These are phyloP conservation scores for Galeruca laticollis DNA, from an alignment of 2,888 invertebrate genomes.

Conservation along the genomic window DNA sequence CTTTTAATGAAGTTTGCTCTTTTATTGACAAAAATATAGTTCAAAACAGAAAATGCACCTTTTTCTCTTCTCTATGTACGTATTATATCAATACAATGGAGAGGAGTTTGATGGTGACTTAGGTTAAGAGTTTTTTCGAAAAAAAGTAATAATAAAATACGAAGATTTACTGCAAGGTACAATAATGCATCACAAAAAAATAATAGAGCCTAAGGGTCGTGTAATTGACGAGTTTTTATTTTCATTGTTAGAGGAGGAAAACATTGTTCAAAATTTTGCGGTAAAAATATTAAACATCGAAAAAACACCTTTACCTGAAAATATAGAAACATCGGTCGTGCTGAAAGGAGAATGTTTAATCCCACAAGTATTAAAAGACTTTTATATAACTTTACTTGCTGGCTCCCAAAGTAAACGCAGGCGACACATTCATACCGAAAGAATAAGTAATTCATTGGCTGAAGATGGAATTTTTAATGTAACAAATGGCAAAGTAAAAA, in stretches of 20 bases:
- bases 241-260: constrained; percentile 2
- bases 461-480: constrained; percentile 13
- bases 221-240: constrained; percentile 9
- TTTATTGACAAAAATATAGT: constrained; percentile 15
- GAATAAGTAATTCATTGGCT: constrained; percentile 5
- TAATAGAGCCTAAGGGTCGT: constrained; percentile 8
- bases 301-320: constrained; percentile 11
- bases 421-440: neutral
- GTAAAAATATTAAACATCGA: constrained; percentile 10
- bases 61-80: constrained; percentile 10
- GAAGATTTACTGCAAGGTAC: neutral
- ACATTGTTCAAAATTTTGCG: constrained; percentile 14
- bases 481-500: constrained; percentile 8
- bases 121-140: neutral
- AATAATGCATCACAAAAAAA: constrained; percentile 16
- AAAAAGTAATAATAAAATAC: constrained; percentile 9
- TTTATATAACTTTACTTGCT: neutral
- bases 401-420: neutral
- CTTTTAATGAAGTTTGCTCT: constrained; percentile 14
- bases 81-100: constrained; percentile 13
- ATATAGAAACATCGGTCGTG: constrained; percentile 4
- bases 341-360: constrained; percentile 8
- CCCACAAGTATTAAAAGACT: constrained; percentile 6
- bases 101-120: neutral
- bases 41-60: constrained; percentile 1